Base-by-base conservation (phyloP, 1,140 invertebrate genomes). In the Probaryconus sp. region DNA sequence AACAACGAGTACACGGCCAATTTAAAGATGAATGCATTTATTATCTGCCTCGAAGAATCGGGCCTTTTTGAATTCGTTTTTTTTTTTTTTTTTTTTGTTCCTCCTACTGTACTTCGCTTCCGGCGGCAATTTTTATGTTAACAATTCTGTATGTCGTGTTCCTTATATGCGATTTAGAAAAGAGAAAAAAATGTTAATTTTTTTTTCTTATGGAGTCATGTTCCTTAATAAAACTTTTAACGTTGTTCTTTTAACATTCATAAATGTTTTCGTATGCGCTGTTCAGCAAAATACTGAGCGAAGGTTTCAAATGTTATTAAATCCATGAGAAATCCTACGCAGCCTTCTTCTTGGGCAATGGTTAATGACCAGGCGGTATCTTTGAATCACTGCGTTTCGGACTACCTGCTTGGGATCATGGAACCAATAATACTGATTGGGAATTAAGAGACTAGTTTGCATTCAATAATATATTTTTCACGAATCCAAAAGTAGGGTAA, bases 321-420 rank as follows among this genome's bases (percentile, higher is more conserved):
- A 13, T 43, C 33, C 20, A 64, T 58, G 28, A 51, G n/a, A 38
- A 42, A 64, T 24, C 20, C 68, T n/a, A n/a, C n/a, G n/a, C n/a
- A n/a, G 68, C 69, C 61, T 65, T 48, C 61, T 45, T 60, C 43
- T 60, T 48, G 7, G 51, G 50, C 21, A 56, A 40, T 17, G 33
- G 63, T 51, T 82, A 81, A 80, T 79, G 71, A 80, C 40, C 58
- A 48, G 28, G 73, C 72, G 70, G 79, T 65, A 53, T 50, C 67
- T 79, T 81, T 80, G 72, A 71, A 65, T 26, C 18, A 13, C 30
- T 53, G 51, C 26, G 50, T 64, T 72, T 69, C 64, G 45, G 24
- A 24, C 31, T 73, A 68, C 53, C 53, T 76, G 48, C 56, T 64
- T 40, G 14, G 26, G 28, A 38, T 18, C 14, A 10, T 30, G 20